Base-by-base conservation (phyloP, 37 sponge, comb jelly and placozoan genomes). In the Ianthella basta region DNA sequence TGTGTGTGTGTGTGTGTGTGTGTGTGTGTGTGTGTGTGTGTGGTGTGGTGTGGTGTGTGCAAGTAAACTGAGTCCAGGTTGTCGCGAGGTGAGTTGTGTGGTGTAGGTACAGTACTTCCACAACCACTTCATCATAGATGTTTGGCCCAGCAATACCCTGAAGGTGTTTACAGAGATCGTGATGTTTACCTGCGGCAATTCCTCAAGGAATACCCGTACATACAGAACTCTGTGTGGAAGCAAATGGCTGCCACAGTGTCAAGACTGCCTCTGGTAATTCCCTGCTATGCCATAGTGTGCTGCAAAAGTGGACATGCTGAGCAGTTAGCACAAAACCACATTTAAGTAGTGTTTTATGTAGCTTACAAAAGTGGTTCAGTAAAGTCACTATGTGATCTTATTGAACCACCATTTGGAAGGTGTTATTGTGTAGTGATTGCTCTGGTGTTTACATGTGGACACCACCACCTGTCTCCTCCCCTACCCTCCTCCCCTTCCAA, bases 171-270 rank as follows among this genome's bases (percentile, higher is more conserved):
- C 8, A 24, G 23, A 21, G 86, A 87, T 63, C 29, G 85, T 57
- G 92, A 91, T 36, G 38, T 25, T 27, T 88, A 85, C 36, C 70
- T 91, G 1, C 60, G 92, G 67, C 82, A 88, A 57, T 91, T 82
- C 35, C 37, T 91, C 73, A 80, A 67, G 67, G 83, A 84, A 15
- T 91, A 75, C 39, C 86, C 88, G 2, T 68, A 88, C 56, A 29
- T 78, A 25, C 87, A 83, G 14, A 83, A 34, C 27, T 35, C 65
- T 2, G 60, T 90, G 16, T 56, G 86, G 36, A 85, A 87, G 34
- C 83, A 88, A 79, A 67, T 91, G 59, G 88, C 88, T 8, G 77
- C 85, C 19, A 84, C 85, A 15, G 79, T 85, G 27, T 79, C 92
- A 30, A 87, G 78, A 27, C 59, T 69, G n/a, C 60, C 79, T 16